phyloP scores from a whole-genome alignment of 2,888 invertebrate species.

The Phengaris arion region DNA sequence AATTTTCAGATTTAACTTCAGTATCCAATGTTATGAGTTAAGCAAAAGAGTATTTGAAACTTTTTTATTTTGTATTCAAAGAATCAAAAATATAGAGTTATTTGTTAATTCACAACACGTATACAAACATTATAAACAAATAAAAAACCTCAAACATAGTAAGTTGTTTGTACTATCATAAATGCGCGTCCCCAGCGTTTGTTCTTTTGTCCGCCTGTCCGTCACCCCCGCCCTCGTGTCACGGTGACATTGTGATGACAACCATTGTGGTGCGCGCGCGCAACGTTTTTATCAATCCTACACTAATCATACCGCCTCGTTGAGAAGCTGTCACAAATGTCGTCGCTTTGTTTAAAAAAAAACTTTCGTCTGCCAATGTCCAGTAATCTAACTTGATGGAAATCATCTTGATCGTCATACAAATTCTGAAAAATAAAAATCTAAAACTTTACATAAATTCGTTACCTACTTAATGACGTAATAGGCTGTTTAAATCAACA shows the following conservation, averaged over 20 bases:
- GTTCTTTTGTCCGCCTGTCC: constrained; percentile 56
- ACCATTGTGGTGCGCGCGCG: constrained; percentile 51
- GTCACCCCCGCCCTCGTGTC: constrained; percentile 47
- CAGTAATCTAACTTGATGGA: no score
- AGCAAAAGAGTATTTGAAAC: no score
- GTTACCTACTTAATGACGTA: background rate
- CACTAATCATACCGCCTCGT: constrained; percentile 34
- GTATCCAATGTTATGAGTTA: no score
- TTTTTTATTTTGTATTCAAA: background rate
- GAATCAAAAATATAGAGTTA: background rate
- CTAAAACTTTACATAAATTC: background rate
- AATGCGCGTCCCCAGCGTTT: constrained; percentile 39
- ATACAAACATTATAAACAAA: constrained; percentile 3
- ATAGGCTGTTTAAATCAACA: background rate
- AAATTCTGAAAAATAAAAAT: no score
- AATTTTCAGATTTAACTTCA: no score
- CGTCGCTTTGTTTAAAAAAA: no score
- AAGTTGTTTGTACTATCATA: constrained; percentile 29
- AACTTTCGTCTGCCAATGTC: no score
- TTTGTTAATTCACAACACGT: no score
- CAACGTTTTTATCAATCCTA: constrained; percentile 37
- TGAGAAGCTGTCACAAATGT: constrained; percentile 23
- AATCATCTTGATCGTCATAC: no score
- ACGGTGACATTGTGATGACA: constrained; percentile 60
- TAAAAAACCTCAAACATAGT: constrained; percentile 16